These are phyloP conservation scores for Crematogaster levior DNA, from an alignment of 2,888 invertebrate species.

Conservation along the genomic window DNA sequence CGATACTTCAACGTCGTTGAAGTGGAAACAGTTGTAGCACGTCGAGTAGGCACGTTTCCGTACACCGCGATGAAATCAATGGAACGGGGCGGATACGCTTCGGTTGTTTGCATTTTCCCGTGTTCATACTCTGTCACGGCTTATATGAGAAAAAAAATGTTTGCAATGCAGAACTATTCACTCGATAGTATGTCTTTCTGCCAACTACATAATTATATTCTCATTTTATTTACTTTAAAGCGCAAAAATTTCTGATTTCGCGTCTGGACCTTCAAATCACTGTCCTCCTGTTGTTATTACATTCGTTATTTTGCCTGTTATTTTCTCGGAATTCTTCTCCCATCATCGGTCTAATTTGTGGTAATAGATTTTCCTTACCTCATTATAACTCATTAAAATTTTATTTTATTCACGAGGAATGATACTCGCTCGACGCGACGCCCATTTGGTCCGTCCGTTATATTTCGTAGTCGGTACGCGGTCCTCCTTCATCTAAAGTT, in stretches of 20 bases:
- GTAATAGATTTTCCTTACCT: constrained; percentile 29
- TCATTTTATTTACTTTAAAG: background rate
- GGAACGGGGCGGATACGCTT: constrained; percentile 37
- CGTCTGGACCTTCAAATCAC: background rate
- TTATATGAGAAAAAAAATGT: constrained; percentile 44
- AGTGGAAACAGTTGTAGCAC: constrained; percentile 67
- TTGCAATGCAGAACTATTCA: constrained; percentile 4
- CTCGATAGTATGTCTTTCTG: background rate
- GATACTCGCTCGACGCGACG: constrained; percentile 15
- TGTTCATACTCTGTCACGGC: constrained; percentile 40
- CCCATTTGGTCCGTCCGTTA: constrained; percentile 22
- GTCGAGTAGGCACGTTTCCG: constrained; percentile 68
- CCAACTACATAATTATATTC: background rate
- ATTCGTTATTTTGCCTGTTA: background rate
- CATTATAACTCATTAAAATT: constrained; percentile 59
- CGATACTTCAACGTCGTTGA: constrained; percentile 63
- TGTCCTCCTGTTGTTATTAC: background rate
- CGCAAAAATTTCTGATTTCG: background rate
- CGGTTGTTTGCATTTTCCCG: constrained; percentile 53
- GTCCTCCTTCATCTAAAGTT: constrained; percentile 51
- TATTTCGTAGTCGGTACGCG: constrained; percentile 44
- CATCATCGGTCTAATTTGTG: background rate
- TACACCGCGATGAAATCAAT: constrained; percentile 59
- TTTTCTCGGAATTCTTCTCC: background rate
- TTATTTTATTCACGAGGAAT: constrained; percentile 43